phyloP scores from a whole-genome alignment of 2,797 vertebrate species.

The Loris lydekkerianus region DNA sequence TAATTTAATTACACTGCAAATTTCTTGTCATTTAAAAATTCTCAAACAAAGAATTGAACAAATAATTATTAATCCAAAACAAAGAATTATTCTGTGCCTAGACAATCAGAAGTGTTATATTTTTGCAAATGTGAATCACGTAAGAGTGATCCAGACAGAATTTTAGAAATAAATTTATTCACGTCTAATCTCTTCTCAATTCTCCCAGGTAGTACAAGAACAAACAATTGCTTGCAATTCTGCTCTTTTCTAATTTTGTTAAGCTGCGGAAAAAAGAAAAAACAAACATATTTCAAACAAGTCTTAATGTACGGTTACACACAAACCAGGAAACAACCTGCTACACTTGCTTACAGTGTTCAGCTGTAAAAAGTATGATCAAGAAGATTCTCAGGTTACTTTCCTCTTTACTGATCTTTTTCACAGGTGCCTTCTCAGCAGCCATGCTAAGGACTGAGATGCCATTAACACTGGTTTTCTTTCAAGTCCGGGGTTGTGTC shows the following conservation, averaged over 20 bases:
- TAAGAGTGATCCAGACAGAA: conserved; percentile 37
- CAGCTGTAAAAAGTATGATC: neutral
- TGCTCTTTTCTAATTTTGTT: conserved; percentile 54
- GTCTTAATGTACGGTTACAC: neutral
- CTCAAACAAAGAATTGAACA: neutral
- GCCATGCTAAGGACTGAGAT: neutral
- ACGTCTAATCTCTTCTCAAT: neutral
- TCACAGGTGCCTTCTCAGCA: neutral
- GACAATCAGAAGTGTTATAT: neutral
- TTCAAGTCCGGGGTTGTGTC: neutral
- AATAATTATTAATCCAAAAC: conserved; percentile 9
- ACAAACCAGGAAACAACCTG: conserved; percentile 24
- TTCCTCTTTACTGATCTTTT: neutral
- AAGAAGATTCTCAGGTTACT: neutral
- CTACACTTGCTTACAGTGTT: conserved; percentile 13
- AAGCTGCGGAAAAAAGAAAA: conserved; percentile 60
- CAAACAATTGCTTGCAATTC: conserved; percentile 47
- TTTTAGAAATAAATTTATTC: conserved; percentile 24
- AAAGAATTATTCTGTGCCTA: conserved; percentile 47
- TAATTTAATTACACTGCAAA: conserved; percentile 33
- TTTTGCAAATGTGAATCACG: conserved; percentile 41
- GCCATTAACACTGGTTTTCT: neutral
- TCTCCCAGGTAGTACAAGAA: neutral
- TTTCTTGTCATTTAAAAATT: conserved; percentile 48
- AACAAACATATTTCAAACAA: conserved; percentile 51